Conservation (phyloP, 2,888 invertebrate species). For the Cremastinae sp. region DNA sequence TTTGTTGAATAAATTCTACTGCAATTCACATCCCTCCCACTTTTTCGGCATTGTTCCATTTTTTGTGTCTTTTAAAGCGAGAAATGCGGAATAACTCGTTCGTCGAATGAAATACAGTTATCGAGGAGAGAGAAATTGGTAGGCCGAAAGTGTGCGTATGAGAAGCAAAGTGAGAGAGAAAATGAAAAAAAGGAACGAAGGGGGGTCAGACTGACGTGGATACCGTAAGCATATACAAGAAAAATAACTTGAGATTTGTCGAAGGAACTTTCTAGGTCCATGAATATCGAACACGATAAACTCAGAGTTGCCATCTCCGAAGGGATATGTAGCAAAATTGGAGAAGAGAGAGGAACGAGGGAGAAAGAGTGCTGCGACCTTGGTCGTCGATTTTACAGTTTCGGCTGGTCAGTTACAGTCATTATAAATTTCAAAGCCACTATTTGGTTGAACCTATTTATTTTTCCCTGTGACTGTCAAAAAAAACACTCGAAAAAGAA, state of each 20-base stretch:
- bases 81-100: slow-evolving; percentile 31
- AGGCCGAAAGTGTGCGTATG: not conserved
- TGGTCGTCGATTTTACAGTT: slow-evolving; percentile 48
- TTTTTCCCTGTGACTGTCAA: not conserved
- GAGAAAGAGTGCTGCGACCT: slow-evolving; percentile 44
- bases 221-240: slow-evolving; percentile 46
- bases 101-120: slow-evolving; percentile 37
- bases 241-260: slow-evolving; percentile 17
- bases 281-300: slow-evolving; percentile 7
- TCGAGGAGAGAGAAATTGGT: slow-evolving; percentile 34
- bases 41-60: not conserved
- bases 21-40: not conserved
- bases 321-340: not conserved
- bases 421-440: not conserved
- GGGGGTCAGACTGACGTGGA: slow-evolving; percentile 35
- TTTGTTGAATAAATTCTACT: not conserved
- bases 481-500: slow-evolving; percentile 6
- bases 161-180: too few relatives aligned
- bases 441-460: not conserved
- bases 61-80: not conserved
- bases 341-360: not conserved
- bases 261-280: slow-evolving; percentile 45
- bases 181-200: too few relatives aligned
- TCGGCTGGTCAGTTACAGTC: slow-evolving; percentile 55
- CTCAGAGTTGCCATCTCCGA: not conserved